phyloP scores from a whole-genome alignment of 2,888 invertebrate species.

The Perdita meconis region DNA sequence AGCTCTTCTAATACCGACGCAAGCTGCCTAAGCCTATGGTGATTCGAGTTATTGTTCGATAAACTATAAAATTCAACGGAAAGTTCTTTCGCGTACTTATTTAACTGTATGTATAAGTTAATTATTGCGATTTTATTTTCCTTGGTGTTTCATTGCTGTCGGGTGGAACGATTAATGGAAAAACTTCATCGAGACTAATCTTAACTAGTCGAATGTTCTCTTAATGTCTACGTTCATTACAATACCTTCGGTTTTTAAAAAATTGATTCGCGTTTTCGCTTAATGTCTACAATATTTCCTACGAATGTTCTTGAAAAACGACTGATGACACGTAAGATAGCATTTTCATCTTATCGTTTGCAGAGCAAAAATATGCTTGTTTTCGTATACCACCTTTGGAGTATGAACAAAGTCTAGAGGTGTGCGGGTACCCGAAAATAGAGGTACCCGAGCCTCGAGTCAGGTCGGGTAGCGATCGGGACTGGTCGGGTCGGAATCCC shows the following conservation, averaged over 20 bases:
- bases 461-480: too few relatives aligned
- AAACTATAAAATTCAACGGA: slow-evolving; percentile 18
- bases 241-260: slow-evolving; percentile 33
- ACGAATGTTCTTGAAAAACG: slow-evolving; percentile 18
- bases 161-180: slow-evolving; percentile 50
- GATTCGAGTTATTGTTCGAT: slow-evolving; percentile 3
- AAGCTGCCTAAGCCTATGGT: slow-evolving; percentile 14
- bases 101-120: slow-evolving; percentile 46
- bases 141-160: slow-evolving; percentile 66
- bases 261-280: slow-evolving; percentile 33
- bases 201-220: slow-evolving; percentile 18
- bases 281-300: slow-evolving; percentile 38
- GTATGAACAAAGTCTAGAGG: too few relatives aligned
- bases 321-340: slow-evolving; percentile 16
- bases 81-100: slow-evolving; percentile 8
- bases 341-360: slow-evolving; percentile 1
- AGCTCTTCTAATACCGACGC: background rate
- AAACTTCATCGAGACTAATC: slow-evolving; percentile 13
- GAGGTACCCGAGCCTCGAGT: too few relatives aligned
- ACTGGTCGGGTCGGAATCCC: too few relatives aligned
- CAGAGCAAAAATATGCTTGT: slow-evolving; percentile 9
- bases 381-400: slow-evolving; percentile 22
- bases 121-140: slow-evolving; percentile 59
- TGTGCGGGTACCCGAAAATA: too few relatives aligned
- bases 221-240: slow-evolving; percentile 10